These are phyloP conservation scores for Tinea pellionella DNA, from an alignment of 2,888 invertebrate species.

Conservation along the genomic window DNA sequence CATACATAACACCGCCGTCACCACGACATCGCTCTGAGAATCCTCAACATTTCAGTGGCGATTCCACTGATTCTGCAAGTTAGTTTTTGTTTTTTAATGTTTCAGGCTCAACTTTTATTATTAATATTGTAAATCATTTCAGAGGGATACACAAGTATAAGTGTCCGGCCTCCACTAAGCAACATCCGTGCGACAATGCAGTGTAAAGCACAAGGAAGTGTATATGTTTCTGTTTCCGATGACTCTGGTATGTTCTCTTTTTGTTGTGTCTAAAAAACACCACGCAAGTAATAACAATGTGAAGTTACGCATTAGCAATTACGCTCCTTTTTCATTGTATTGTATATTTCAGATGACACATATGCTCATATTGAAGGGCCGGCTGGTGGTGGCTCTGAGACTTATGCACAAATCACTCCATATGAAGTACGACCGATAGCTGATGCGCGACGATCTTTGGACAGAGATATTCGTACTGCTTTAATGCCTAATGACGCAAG, in stretches of 20 bases:
- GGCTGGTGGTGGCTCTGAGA: conserved; percentile 77
- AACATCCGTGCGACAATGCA: conserved; percentile 76
- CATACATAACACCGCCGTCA: conserved; percentile 87
- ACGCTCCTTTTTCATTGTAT: too few species aligned
- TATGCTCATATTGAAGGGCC: conserved; percentile 92
- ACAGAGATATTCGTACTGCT: conserved; percentile 5
- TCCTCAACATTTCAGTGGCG: conserved; percentile 84
- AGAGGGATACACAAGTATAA: conserved; percentile 94
- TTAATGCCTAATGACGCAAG: conserved; percentile 15
- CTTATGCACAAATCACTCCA: conserved; percentile 83
- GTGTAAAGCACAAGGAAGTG: conserved; percentile 67
- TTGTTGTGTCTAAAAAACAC: too few species aligned
- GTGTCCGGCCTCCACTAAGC: conserved; percentile 85
- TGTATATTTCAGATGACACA: conserved; percentile 77
- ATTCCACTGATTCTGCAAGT: conserved; percentile 91
- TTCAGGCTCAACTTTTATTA: neutral
- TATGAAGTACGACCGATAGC: conserved; percentile 30
- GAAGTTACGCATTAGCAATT: too few species aligned
- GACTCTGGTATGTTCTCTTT: conserved; percentile 76
- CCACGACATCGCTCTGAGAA: conserved; percentile 46
- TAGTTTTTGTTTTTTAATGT: conserved; percentile 27
- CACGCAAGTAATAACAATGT: too few species aligned
- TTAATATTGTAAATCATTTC: conserved; percentile 25
- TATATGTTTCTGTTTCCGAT: conserved; percentile 92
- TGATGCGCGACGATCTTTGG: conserved; percentile 14